These are phyloP conservation scores for Eufriesea mexicana DNA, from an alignment of 1,140 invertebrate species.

Conservation along the genomic window DNA sequence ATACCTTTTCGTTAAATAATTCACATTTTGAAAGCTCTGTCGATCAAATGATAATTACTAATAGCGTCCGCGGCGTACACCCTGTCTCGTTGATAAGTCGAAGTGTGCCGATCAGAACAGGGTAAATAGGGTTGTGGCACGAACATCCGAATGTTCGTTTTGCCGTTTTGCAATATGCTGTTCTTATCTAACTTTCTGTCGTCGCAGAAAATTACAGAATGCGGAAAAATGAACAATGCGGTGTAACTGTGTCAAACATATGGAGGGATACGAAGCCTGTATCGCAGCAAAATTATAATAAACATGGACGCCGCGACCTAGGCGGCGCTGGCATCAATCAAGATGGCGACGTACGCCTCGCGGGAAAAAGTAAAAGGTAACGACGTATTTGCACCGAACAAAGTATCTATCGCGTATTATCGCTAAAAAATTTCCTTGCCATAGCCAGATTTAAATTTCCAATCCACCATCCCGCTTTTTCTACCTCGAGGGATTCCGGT, in stretches of 20 bases:
- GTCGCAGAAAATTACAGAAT: too few species aligned
- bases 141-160: neutral
- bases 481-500: too few species aligned
- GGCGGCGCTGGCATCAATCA: too few species aligned
- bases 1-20: too few species aligned
- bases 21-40: too few species aligned
- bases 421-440: neutral
- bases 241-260: neutral
- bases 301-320: too few species aligned
- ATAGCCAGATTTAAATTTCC: neutral
- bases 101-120: slow-evolving; percentile 18
- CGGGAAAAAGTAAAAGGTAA: neutral
- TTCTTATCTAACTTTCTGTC: neutral
- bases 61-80: too few species aligned
- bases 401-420: neutral
- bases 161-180: neutral
- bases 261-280: too few species aligned
- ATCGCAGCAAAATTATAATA: too few species aligned
- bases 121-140: neutral
- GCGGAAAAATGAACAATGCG: neutral
- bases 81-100: neutral
- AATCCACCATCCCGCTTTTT: neutral
- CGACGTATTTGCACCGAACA: neutral
- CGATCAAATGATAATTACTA: too few species aligned
- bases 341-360: neutral